phyloP scores from a whole-genome alignment of 1,140 invertebrate species.

The Drosophila murphyi region DNA sequence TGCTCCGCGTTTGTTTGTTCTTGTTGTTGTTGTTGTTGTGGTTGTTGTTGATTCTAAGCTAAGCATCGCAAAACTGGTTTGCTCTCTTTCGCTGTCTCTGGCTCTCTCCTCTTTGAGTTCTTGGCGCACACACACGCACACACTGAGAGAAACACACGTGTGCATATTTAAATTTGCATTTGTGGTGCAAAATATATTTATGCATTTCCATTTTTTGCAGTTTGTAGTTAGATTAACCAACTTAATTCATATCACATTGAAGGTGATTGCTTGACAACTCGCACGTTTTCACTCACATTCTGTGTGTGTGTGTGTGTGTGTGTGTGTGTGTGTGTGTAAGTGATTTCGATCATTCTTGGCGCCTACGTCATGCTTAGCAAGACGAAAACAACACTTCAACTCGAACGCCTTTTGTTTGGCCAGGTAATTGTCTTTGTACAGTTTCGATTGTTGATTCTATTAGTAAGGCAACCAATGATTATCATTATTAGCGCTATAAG shows the following conservation, averaged over 20 bases:
- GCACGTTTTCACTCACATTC: background rate
- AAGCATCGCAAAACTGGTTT: slow-evolving; percentile 77
- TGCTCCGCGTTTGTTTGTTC: slow-evolving; percentile 27
- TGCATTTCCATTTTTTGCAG: slow-evolving; percentile 28
- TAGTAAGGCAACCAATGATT: slow-evolving; percentile 35
- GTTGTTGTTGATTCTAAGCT: slow-evolving; percentile 67
- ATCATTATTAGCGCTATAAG: slow-evolving; percentile 26
- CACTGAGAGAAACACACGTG: slow-evolving; percentile 11
- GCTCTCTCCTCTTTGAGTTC: slow-evolving; percentile 37
- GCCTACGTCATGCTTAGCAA: slow-evolving; percentile 68
- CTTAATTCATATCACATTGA: slow-evolving; percentile 59
- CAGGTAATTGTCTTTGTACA: slow-evolving; percentile 67
- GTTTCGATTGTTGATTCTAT: slow-evolving; percentile 66
- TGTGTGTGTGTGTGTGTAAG: slow-evolving; percentile 26
- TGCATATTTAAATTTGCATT: slow-evolving; percentile 33
- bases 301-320: slow-evolving; percentile 4
- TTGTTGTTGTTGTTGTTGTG: slow-evolving; percentile 27
- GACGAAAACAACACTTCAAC: slow-evolving; percentile 49
- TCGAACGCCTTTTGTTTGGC: slow-evolving; percentile 52
- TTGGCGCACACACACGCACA: slow-evolving; percentile 36
- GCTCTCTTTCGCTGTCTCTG: slow-evolving; percentile 30
- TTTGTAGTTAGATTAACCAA: slow-evolving; percentile 18
- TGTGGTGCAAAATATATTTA: slow-evolving; percentile 33
- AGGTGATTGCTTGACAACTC: slow-evolving; percentile 61
- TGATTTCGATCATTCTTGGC: slow-evolving; percentile 63